Evolutionary conservation across 1,140 invertebrate genomes (phyloP), one percentile per base, ranked within the genome.

Genomic region (Cotesia glomerata): DNA sequence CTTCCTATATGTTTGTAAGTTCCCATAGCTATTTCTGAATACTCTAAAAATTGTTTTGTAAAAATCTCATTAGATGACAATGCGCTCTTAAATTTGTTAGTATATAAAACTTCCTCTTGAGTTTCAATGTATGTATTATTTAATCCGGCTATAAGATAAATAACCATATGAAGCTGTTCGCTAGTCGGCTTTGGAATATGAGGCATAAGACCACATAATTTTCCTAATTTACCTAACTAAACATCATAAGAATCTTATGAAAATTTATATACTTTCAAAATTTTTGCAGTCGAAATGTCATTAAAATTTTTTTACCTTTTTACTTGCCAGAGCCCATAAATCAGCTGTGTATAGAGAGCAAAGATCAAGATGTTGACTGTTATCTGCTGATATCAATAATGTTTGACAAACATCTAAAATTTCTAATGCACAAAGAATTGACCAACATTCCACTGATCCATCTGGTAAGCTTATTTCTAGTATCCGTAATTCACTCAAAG

Each of bases 1-100:
- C 96, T 90, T 5, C 95, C 92, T 77, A 98, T 96, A 86, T 98
- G 96, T 84, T 99, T 99, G 80, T 95, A 98, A 0, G 97, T 98
- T 56, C 97, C 95, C 91, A 98, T 97, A 0, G 97, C 96, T 71
- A 98, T 87, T 86, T 99, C 97, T 7, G 96, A 95, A 56, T 98
- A 87, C 84, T 98, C 97, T 71, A 98, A 86, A 82, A 98, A 98
- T 76, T 96, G 93, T 81, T 94, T 95, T 77, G 94, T 92, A 83
- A 98, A 99, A 18, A 92, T 91, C 73, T 94, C 92, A 82, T 95
- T 95, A 0, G 95, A 97, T 56, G 95, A 95, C 0, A 99, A 84
- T 0, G 96, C 95, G 82, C 97, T 94, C 85, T 97, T 96, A 0
- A 98, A 87, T 82, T 94, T 93, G 73, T 96, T 94, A 0, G 94